Percentiles rank a stretch among this genome's conserved stretches.
These are phyloP conservation scores for Sisyra terminalis DNA, from an alignment of 2,888 invertebrate genomes.

Conservation along the genomic window DNA sequence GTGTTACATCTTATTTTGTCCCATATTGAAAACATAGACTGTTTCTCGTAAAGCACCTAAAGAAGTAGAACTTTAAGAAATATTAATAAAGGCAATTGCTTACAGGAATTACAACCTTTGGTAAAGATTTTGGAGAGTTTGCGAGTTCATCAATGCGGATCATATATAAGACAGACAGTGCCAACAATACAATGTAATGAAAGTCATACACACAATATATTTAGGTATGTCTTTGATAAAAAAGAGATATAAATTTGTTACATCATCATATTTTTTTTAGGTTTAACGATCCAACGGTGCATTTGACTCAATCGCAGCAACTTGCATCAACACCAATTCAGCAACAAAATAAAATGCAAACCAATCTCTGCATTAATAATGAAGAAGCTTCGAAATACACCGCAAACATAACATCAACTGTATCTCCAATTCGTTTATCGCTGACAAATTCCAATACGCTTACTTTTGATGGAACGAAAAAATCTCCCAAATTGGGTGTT, in stretches of 20 bases:
- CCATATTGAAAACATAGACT: too few relatives aligned
- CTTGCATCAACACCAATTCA: conserved; percentile 11
- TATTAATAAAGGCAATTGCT: too few relatives aligned
- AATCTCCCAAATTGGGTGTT: conserved; percentile 18
- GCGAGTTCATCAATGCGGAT: conserved; percentile 20
- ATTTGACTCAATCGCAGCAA: neutral
- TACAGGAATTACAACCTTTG: conserved; percentile 43
- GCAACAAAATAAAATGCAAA: conserved; percentile 14
- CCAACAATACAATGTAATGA: conserved; percentile 25
- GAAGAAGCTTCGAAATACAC: too few relatives aligned
- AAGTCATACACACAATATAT: conserved; percentile 34
- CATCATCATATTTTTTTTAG: conserved; percentile 11
- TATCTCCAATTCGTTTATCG: conserved; percentile 14
- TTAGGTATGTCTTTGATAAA: conserved; percentile 27
- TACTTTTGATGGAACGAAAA: conserved; percentile 9
- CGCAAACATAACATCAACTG: conserved; percentile 9
- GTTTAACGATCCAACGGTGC: conserved; percentile 29
- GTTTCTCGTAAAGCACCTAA: too few relatives aligned
- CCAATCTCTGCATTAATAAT: too few relatives aligned
- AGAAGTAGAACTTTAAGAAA: too few relatives aligned
- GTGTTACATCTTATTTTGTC: too few relatives aligned
- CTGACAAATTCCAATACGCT: conserved; percentile 13
- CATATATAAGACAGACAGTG: conserved; percentile 18
- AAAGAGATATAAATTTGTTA: neutral
- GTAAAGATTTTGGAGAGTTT: conserved; percentile 40